Conservation (phyloP, 2,888 invertebrate genomes). For the Shargacucullia verbasci region DNA sequence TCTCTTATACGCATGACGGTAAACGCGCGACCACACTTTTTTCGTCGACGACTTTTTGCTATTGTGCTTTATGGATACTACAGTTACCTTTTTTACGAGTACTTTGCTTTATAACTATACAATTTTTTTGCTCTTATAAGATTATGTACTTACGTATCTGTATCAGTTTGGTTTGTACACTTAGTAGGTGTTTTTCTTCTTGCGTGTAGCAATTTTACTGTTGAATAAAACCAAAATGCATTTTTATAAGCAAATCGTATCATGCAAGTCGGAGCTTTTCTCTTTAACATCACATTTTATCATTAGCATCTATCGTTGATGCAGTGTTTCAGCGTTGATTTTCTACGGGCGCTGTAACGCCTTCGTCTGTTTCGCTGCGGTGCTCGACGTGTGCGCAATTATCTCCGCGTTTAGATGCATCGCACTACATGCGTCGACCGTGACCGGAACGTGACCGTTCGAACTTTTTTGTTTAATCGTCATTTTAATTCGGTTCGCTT, state of each 20-base stretch:
- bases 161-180: conserved; percentile 21
- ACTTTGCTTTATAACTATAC: conserved; percentile 28
- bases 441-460: conserved; percentile 10
- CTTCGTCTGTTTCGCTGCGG: conserved; percentile 55
- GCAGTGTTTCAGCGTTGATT: conserved; percentile 64
- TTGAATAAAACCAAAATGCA: neutral
- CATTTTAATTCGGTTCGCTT: conserved; percentile 34
- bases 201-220: conserved; percentile 2
- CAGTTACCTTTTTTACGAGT: conserved; percentile 48
- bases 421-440: conserved; percentile 35
- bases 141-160: conserved; percentile 14
- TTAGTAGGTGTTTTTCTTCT: neutral
- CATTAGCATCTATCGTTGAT: conserved; percentile 59
- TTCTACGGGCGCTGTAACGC: conserved; percentile 64
- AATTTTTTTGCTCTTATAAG: conserved; percentile 18
- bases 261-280: conserved; percentile 35
- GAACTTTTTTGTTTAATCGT: conserved; percentile 20
- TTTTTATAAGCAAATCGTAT: conserved; percentile 8
- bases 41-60: conserved; percentile 37
- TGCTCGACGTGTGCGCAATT: conserved; percentile 62
- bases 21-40: conserved; percentile 34
- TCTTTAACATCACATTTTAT: conserved; percentile 58
- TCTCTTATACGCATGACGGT: conserved; percentile 42
- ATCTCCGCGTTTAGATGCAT: conserved; percentile 67
- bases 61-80: conserved; percentile 41